Evolutionary conservation across 2,888 invertebrate genomes (phyloP).

Genomic region (Thera obeliscata): DNA sequence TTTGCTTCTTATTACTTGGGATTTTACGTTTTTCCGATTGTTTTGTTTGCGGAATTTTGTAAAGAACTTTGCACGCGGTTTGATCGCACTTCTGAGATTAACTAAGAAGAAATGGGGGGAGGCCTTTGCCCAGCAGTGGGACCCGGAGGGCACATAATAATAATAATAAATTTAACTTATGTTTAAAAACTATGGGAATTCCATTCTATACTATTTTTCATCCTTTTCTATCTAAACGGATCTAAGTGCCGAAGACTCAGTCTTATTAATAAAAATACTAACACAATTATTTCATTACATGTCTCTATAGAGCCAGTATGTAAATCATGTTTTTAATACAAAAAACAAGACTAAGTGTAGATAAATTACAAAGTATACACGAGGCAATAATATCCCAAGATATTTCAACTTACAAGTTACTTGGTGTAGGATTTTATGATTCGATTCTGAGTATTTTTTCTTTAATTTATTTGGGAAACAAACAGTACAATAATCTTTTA

Average conservation of each 20-base stretch:
- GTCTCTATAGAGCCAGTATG: slow-evolving; percentile 16
- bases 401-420: slow-evolving; percentile 16
- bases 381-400: slow-evolving; percentile 8
- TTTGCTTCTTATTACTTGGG: slow-evolving; percentile 4
- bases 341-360: slow-evolving; percentile 11
- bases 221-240: not conserved
- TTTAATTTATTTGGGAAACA: not conserved
- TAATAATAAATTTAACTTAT: too few species aligned
- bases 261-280: slow-evolving; percentile 18
- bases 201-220: not conserved
- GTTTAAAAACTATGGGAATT: too few species aligned
- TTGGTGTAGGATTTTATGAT: slow-evolving; percentile 1
- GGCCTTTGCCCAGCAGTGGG: too few species aligned
- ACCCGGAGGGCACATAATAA: too few species aligned
- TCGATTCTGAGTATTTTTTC: not conserved
- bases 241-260: slow-evolving; percentile 1
- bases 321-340: slow-evolving; percentile 22
- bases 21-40: not conserved
- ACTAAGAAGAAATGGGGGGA: too few species aligned
- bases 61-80: too few species aligned
- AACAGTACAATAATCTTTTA: too few species aligned
- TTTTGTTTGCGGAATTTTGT: too few species aligned
- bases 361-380: slow-evolving; percentile 24
- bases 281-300: slow-evolving; percentile 14
- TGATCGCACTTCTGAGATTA: too few species aligned